Percentiles rank a stretch among this genome's conserved stretches.
Conservation (phyloP, 2,113 vertebrate genomes). For the Sphaerodactylus townsendi region DNA sequence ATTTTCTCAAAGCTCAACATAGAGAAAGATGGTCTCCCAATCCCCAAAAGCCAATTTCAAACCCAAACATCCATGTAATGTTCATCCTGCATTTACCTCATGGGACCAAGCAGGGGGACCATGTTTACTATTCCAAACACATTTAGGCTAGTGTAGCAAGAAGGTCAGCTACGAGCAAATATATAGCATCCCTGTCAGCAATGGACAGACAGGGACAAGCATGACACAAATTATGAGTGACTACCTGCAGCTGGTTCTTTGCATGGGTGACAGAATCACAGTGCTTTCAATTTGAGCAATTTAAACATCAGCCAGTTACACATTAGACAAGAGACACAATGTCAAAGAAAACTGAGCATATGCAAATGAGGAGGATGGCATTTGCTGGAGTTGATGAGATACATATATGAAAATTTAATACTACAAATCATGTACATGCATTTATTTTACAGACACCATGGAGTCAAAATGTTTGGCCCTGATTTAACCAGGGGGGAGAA, state of each 20-base stretch:
- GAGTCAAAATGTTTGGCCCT: constrained; percentile 33
- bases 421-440: constrained; percentile 24
- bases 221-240: constrained; percentile 52
- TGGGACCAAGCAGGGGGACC: background rate
- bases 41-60: background rate
- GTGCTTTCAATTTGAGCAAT: constrained; percentile 6
- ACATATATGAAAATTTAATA: constrained; percentile 37
- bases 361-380: constrained; percentile 44
- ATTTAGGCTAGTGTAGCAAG: background rate
- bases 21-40: background rate
- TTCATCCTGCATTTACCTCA: background rate
- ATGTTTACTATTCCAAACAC: too few relatives aligned
- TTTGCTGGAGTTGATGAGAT: constrained; percentile 34
- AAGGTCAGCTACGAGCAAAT: background rate
- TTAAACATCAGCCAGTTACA: constrained; percentile 46
- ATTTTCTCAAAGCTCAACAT: background rate
- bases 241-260: constrained; percentile 28
- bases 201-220: constrained; percentile 42
- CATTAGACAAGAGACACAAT: constrained; percentile 12
- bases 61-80: too few relatives aligned
- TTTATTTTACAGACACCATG: constrained; percentile 19
- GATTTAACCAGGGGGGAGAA: constrained; percentile 36
- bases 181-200: constrained; percentile 26
- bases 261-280: constrained; percentile 1
- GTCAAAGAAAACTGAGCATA: constrained; percentile 24